Percentiles rank a stretch among this genome's conserved stretches.
Evolutionary conservation across 2,888 invertebrate genomes (phyloP).

Genomic region (Lissonota sp.): DNA sequence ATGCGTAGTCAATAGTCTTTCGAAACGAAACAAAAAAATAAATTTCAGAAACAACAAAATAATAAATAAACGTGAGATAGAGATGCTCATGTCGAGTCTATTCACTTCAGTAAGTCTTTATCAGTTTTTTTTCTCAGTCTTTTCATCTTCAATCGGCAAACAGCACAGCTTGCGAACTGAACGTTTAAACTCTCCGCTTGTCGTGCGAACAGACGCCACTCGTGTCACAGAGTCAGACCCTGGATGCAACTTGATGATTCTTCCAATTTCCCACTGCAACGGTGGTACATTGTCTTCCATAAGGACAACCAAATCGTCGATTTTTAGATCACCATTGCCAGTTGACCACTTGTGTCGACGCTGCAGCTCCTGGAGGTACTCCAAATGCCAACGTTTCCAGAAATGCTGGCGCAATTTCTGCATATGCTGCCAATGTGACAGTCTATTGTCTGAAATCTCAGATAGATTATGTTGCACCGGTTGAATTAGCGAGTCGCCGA

Average conservation of each 20-base stretch:
- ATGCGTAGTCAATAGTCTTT: too few relatives aligned
- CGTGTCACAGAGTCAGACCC: conserved; percentile 71
- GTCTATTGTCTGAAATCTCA: conserved; percentile 37
- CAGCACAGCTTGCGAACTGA: conserved; percentile 67
- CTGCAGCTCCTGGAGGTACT: conserved; percentile 62
- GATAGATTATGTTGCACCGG: conserved; percentile 41
- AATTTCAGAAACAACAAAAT: not conserved
- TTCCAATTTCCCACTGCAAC: conserved; percentile 72
- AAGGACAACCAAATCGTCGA: conserved; percentile 73
- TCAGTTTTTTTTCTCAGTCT: not conserved
- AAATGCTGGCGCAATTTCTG: conserved; percentile 65
- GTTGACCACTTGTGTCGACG: conserved; percentile 54
- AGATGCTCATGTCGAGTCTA: too few relatives aligned
- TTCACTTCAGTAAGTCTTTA: too few relatives aligned
- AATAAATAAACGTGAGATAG: not conserved
- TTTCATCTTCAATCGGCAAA: conserved; percentile 54
- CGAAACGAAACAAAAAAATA: not conserved
- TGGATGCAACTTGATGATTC: conserved; percentile 69
- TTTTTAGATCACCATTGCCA: conserved; percentile 53
- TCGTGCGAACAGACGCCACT: conserved; percentile 72
- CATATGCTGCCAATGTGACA: conserved; percentile 67
- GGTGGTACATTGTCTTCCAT: conserved; percentile 74
- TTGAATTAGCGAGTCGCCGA: conserved; percentile 34
- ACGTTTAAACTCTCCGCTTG: conserved; percentile 51
- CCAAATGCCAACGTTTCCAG: conserved; percentile 57